Percentiles rank a stretch among this genome's conserved stretches.
phyloP scores from a whole-genome alignment of 1,140 invertebrate species.

The Scaptomyza montana region DNA sequence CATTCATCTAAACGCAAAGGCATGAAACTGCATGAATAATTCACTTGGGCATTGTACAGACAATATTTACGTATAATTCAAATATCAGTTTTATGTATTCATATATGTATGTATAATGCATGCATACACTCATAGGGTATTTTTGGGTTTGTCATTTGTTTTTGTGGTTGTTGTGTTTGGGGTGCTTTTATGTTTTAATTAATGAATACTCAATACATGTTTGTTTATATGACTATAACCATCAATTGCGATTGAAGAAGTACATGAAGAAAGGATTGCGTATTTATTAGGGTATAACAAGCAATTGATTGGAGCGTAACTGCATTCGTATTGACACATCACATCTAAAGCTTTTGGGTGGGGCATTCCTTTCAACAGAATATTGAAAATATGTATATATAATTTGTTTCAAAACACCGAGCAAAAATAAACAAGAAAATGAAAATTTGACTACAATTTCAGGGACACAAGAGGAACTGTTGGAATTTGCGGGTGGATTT shows the following conservation, averaged over 20 bases:
- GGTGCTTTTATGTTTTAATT: conserved; percentile 29
- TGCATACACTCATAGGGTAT: conserved; percentile 4
- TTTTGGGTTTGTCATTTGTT: conserved; percentile 1
- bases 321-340: not conserved
- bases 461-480: conserved; percentile 23
- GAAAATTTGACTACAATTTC: conserved; percentile 14
- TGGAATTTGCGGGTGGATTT: conserved; percentile 1
- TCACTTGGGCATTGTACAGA: conserved; percentile 13
- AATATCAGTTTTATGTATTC: not conserved
- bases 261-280: conserved; percentile 17
- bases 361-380: conserved; percentile 15
- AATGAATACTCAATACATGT: conserved; percentile 27
- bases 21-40: conserved; percentile 21
- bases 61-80: conserved; percentile 19
- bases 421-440: conserved; percentile 5
- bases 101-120: not conserved
- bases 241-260: conserved; percentile 28
- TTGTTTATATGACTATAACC: conserved; percentile 16
- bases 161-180: not conserved
- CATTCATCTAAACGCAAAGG: conserved; percentile 18
- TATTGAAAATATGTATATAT: conserved; percentile 20
- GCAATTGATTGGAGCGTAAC: conserved; percentile 7
- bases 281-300: conserved; percentile 5
- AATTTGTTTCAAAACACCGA: conserved; percentile 21
- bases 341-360: conserved; percentile 5